Conservation (phyloP, 2,888 invertebrate species). For the Baronia brevicornis region DNA sequence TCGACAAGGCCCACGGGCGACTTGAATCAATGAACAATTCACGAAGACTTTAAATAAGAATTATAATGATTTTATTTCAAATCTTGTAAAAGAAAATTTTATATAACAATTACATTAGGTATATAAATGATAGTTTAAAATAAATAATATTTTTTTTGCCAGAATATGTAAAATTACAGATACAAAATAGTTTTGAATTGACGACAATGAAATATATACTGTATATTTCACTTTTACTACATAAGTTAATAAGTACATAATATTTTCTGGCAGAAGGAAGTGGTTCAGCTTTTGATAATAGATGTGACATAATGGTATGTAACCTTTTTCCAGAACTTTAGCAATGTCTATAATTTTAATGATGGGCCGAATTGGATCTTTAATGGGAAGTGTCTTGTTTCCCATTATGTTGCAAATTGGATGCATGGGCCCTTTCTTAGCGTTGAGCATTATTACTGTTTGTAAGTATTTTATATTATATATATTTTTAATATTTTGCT, state of each 20-base stretch:
- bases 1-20: too few species aligned
- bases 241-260: neutral
- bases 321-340: constrained; percentile 38
- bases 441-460: constrained; percentile 29
- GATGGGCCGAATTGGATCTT: constrained; percentile 38
- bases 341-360: constrained; percentile 37
- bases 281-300: too few species aligned
- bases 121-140: constrained; percentile 11
- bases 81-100: too few species aligned
- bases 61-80: too few species aligned
- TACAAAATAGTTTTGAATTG: neutral
- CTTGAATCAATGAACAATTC: too few species aligned
- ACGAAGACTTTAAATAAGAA: too few species aligned
- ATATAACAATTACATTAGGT: too few species aligned
- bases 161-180: constrained; percentile 1
- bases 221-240: too few species aligned
- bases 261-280: neutral
- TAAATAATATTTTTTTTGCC: too few species aligned
- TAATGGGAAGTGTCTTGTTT: constrained; percentile 39
- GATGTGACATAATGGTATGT: too few species aligned
- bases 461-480: constrained; percentile 27
- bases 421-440: constrained; percentile 42
- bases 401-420: constrained; percentile 36
- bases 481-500: neutral
- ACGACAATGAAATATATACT: neutral